Conservation (phyloP, 2,113 vertebrate species). For the Myotis davidii region DNA sequence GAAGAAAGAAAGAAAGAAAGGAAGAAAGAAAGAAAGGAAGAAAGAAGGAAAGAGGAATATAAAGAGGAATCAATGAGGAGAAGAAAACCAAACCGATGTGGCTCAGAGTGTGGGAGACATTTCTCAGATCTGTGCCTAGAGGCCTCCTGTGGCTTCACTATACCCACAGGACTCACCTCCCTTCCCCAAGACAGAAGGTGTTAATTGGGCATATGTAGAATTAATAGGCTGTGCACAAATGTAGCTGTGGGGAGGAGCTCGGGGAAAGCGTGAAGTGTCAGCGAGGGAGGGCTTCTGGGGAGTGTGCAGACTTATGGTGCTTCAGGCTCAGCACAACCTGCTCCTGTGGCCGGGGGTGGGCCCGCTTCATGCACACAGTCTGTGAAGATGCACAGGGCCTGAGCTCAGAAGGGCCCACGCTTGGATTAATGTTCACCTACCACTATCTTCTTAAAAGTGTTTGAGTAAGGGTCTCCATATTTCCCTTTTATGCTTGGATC, state of each 20-base stretch:
- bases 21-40: too few relatives aligned
- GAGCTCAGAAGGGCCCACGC: neutral
- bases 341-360: neutral
- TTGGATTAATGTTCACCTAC: neutral
- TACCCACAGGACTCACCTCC: neutral
- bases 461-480: neutral
- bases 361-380: accelerated
- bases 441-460: neutral
- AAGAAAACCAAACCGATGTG: neutral
- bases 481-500: neutral
- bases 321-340: neutral
- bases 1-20: too few relatives aligned
- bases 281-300: neutral
- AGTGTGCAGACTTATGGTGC: accelerated
- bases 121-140: neutral
- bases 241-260: neutral
- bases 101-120: neutral
- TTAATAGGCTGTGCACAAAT: neutral
- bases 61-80: neutral
- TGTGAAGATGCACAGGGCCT: accelerated
- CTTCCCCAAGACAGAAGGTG: neutral
- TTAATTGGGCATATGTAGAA: neutral
- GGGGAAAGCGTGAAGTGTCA: neutral
- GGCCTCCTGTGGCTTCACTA: neutral
- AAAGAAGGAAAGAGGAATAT: too few relatives aligned